Percentiles rank a stretch among this genome's conserved stretches.
Conservation (phyloP, 2,113 vertebrate species). For the Paracanthobrama guichenoti region DNA sequence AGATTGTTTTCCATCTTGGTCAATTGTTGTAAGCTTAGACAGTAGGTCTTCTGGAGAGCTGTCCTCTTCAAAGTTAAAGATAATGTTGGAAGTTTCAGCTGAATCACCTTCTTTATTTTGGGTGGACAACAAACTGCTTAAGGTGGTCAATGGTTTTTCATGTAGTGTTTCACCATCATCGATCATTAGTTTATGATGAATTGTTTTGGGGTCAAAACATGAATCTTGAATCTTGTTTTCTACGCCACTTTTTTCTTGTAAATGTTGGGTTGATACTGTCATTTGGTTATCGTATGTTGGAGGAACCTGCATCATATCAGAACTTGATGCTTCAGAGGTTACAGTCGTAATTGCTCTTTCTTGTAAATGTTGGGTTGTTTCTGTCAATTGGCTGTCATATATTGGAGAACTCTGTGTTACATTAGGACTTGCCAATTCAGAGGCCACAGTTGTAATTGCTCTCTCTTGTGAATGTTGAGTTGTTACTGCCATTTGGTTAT, state of each 20-base stretch:
- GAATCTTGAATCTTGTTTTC: slow-evolving; percentile 20
- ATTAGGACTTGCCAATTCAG: slow-evolving; percentile 29
- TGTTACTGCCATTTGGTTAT: background rate
- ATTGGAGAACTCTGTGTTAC: slow-evolving; percentile 15
- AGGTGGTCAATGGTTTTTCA: background rate
- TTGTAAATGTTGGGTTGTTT: slow-evolving; percentile 29
- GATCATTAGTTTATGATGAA: slow-evolving; percentile 1
- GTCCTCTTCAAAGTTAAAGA: slow-evolving; percentile 5
- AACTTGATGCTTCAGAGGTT: slow-evolving; percentile 44
- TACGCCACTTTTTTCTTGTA: slow-evolving; percentile 21
- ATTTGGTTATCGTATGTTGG: slow-evolving; percentile 31
- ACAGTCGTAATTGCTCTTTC: slow-evolving; percentile 53
- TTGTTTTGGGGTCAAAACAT: slow-evolving; percentile 9
- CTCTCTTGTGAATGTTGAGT: slow-evolving; percentile 34
- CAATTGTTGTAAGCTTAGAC: background rate
- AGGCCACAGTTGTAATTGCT: slow-evolving; percentile 52
- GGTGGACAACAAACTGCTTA: background rate
- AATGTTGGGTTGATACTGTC: slow-evolving; percentile 7
- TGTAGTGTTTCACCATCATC: background rate
- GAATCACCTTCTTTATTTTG: slow-evolving; percentile 12
- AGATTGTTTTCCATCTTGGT: slow-evolving; percentile 6
- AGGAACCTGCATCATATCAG: slow-evolving; percentile 23
- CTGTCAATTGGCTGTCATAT: slow-evolving; percentile 6
- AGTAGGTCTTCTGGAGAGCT: background rate
- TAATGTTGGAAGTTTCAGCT: slow-evolving; percentile 1